Conservation (phyloP, 2,797 vertebrate species). For the Enteromius anoplus region DNA sequence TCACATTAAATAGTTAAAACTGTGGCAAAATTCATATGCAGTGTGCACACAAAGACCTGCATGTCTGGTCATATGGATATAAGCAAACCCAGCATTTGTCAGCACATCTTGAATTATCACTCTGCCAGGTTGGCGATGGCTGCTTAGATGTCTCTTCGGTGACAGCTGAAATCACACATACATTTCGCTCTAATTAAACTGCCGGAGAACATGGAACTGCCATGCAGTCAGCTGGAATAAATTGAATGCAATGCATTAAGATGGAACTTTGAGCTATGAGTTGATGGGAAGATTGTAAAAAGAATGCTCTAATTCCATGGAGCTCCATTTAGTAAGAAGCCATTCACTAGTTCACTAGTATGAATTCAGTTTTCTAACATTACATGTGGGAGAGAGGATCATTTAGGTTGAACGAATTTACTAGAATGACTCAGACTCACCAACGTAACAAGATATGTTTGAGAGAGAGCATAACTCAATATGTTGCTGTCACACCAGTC, state of each 20-base stretch:
- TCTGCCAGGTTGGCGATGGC: constrained; percentile 67
- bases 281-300: constrained; percentile 53
- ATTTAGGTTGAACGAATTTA: background rate
- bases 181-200: constrained; percentile 74
- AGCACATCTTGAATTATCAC: constrained; percentile 68
- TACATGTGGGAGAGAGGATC: background rate
- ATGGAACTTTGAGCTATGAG: constrained; percentile 72
- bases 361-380: background rate
- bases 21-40: background rate
- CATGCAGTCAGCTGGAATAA: constrained; percentile 71
- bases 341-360: background rate
- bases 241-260: constrained; percentile 65
- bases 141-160: constrained; percentile 67
- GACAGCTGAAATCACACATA: constrained; percentile 72
- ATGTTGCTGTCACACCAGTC: background rate
- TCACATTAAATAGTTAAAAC: background rate
- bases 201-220: constrained; percentile 69
- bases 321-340: background rate
- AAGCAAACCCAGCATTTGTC: constrained; percentile 61
- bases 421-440: background rate
- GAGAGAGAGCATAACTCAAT: background rate
- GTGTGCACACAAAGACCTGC: background rate
- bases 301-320: background rate
- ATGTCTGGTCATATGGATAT: constrained; percentile 51
- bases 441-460: background rate